phyloP scores from a whole-genome alignment of 1,140 invertebrate species.

The Orchestia grillus region DNA sequence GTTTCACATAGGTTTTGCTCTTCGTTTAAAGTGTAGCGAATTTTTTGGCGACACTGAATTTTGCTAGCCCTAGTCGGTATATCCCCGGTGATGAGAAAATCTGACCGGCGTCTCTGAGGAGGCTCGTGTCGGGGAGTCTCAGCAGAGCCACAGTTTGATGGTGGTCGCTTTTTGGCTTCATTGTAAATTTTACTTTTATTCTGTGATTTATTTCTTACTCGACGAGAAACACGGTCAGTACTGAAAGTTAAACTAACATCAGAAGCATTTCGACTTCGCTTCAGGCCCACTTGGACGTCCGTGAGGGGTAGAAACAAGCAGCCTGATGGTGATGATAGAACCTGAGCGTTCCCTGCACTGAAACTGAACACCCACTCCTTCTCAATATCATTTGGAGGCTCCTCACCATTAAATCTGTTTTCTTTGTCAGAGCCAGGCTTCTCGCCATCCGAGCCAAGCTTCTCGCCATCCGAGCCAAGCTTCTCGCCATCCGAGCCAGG shows the following conservation, averaged over 20 bases:
- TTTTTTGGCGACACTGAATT: background rate
- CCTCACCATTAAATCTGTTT: background rate
- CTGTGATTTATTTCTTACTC: background rate
- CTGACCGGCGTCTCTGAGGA: background rate
- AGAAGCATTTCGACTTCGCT: background rate
- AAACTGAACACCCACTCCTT: background rate
- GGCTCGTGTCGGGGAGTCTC: background rate
- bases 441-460: background rate
- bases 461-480: too few species aligned
- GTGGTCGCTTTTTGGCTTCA: background rate
- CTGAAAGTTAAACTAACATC: background rate
- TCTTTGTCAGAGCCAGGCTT: background rate
- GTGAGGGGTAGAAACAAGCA: background rate
- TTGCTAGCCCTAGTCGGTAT: background rate
- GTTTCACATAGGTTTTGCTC: background rate
- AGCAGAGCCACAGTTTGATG: background rate
- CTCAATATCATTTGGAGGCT: too few species aligned
- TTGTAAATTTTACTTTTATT: background rate
- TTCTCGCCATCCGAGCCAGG: too few species aligned
- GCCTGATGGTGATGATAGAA: background rate
- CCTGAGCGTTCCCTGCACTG: background rate
- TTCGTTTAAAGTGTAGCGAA: background rate
- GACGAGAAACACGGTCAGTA: background rate
- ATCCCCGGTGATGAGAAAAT: background rate
- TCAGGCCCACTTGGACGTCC: background rate